Conservation (phyloP, 53 echinoderm and acorn worm genomes). For the Antedon mediterranea region DNA sequence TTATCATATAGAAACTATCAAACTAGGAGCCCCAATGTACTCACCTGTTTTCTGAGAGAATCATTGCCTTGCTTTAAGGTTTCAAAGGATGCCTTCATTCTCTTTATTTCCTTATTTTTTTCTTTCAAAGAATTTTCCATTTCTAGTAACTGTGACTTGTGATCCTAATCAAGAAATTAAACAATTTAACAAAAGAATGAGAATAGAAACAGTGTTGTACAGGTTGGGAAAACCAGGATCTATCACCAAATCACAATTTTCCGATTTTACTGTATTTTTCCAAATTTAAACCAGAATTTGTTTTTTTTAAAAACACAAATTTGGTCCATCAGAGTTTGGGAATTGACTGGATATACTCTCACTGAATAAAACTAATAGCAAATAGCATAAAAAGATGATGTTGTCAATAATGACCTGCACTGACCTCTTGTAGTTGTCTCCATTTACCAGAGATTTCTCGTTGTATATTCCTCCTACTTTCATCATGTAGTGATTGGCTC, state of each 20-base stretch:
- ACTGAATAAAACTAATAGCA: no score
- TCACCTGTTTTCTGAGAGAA: slow-evolving; percentile 66
- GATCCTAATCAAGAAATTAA: slow-evolving; percentile 27
- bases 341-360: no score
- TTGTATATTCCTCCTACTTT: slow-evolving; percentile 28
- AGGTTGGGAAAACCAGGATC: no score
- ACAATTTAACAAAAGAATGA: not conserved
- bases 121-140: slow-evolving; percentile 43
- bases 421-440: slow-evolving; percentile 45
- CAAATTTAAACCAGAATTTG: no score
- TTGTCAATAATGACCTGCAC: no score
- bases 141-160: slow-evolving; percentile 36
- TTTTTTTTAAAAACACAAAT: no score
- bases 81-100: slow-evolving; percentile 74
- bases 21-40: not conserved
- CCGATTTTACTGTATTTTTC: no score
- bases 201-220: no score
- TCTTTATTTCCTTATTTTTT: slow-evolving; percentile 52
- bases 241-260: no score
- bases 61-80: slow-evolving; percentile 88
- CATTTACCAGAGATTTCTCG: slow-evolving; percentile 42
- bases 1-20: no score
- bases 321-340: no score
- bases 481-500: slow-evolving; percentile 16
- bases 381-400: no score